Percentiles rank a stretch among this genome's conserved stretches.
These are phyloP conservation scores for Nothocercus nigrocapillus DNA, from an alignment of 2,113 vertebrate species.

Conservation along the genomic window DNA sequence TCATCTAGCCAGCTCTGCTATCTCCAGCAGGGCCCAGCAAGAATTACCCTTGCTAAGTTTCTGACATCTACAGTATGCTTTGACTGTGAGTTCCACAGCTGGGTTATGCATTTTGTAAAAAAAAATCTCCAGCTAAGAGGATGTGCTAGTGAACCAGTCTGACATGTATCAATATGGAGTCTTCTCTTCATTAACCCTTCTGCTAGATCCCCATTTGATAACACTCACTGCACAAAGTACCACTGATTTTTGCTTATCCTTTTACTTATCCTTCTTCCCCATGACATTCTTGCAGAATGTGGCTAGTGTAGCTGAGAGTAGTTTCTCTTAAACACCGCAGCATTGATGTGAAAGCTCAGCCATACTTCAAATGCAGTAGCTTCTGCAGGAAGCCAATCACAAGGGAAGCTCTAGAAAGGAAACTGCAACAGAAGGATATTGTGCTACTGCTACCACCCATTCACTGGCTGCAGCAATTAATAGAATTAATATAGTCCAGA, in stretches of 20 bases:
- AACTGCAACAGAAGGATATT: not conserved
- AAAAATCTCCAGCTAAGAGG: not conserved
- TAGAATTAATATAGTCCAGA: not conserved
- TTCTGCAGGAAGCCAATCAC: not conserved
- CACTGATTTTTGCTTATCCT: not conserved
- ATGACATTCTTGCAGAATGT: not conserved
- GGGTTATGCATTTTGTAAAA: not conserved
- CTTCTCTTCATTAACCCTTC: not conserved
- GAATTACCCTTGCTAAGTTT: not conserved
- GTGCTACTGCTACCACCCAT: not conserved
- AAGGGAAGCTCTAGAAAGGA: not conserved
- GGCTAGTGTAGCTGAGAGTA: not conserved
- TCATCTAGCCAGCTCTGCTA: not conserved
- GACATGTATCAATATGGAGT: not conserved
- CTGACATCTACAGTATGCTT: not conserved
- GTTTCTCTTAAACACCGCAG: not conserved
- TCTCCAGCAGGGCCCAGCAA: not conserved
- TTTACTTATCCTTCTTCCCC: not conserved
- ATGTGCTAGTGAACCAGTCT: not conserved
- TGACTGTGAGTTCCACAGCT: not conserved
- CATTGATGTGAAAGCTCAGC: not conserved
- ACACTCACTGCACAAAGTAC: not conserved
- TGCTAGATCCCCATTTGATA: not conserved
- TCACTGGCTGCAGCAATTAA: not conserved
- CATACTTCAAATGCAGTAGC: not conserved